phyloP scores from a whole-genome alignment of 1,140 invertebrate genomes.

The Aphidius ervi region DNA sequence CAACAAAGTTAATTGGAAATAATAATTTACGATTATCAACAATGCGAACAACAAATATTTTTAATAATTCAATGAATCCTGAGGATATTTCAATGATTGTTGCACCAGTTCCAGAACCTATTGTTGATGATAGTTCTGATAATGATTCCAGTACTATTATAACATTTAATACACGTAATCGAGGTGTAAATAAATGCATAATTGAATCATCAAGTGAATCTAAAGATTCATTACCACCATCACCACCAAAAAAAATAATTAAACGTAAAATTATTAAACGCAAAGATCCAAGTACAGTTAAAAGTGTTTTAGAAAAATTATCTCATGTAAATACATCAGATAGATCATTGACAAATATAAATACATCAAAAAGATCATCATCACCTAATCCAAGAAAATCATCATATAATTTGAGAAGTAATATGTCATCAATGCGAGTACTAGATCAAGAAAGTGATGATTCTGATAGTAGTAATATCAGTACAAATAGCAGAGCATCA shows the following conservation, averaged over 20 bases:
- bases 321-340: slow-evolving; percentile 14
- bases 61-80: not conserved
- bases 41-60: not conserved
- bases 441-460: slow-evolving; percentile 17
- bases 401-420: not conserved
- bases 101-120: too few relatives aligned
- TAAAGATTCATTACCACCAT: slow-evolving; percentile 2
- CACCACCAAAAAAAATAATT: not conserved
- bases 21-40: not conserved
- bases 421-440: too few relatives aligned
- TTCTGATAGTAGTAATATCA: slow-evolving; percentile 31
- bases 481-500: slow-evolving; percentile 24
- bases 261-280: slow-evolving; percentile 3
- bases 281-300: slow-evolving; percentile 37
- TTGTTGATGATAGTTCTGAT: not conserved
- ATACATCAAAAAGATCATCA: slow-evolving; percentile 15
- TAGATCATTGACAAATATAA: slow-evolving; percentile 15
- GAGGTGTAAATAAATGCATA: not conserved
- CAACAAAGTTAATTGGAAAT: slow-evolving; percentile 21
- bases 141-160: not conserved
- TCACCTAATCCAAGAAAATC: slow-evolving; percentile 3
- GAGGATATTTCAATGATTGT: too few relatives aligned
- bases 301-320: slow-evolving; percentile 40
- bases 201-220: slow-evolving; percentile 13
- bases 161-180: too few relatives aligned